Percentiles rank a stretch among this genome's conserved stretches.
Evolutionary conservation across 2,797 vertebrate genomes (phyloP).

Genomic region (Gymnopithys bicolor): DNA sequence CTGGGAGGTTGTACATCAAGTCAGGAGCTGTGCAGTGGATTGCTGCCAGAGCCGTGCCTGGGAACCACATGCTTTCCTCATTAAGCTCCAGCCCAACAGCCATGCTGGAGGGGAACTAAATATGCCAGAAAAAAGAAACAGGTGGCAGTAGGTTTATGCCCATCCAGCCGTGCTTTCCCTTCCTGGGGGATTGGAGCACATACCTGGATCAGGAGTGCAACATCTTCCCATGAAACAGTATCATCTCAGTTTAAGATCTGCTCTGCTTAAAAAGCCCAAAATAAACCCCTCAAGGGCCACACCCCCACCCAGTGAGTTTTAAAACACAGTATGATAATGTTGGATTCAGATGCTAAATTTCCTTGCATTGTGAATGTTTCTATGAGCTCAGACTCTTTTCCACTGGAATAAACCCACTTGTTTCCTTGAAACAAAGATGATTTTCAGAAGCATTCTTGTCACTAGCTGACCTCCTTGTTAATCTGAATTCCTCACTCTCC

Average conservation of each 20-base stretch:
- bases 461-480: not conserved
- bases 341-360: not conserved
- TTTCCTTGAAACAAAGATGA: not conserved
- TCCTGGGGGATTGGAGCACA: not conserved
- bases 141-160: not conserved
- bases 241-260: not conserved
- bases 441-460: not conserved
- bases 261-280: not conserved
- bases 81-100: slow-evolving; percentile 13
- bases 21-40: not conserved
- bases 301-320: not conserved
- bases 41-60: not conserved
- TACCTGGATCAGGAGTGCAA: no score
- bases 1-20: not conserved
- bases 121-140: not conserved
- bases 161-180: not conserved
- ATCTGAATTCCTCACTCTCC: not conserved
- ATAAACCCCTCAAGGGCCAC: not conserved
- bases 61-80: slow-evolving; percentile 19
- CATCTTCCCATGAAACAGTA: not conserved
- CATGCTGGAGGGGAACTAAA: not conserved
- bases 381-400: not conserved
- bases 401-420: not conserved
- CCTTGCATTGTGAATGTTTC: not conserved
- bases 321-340: not conserved